Base-by-base conservation (phyloP, 2,888 invertebrate genomes). In the Steinernema carpocapsae region DNA sequence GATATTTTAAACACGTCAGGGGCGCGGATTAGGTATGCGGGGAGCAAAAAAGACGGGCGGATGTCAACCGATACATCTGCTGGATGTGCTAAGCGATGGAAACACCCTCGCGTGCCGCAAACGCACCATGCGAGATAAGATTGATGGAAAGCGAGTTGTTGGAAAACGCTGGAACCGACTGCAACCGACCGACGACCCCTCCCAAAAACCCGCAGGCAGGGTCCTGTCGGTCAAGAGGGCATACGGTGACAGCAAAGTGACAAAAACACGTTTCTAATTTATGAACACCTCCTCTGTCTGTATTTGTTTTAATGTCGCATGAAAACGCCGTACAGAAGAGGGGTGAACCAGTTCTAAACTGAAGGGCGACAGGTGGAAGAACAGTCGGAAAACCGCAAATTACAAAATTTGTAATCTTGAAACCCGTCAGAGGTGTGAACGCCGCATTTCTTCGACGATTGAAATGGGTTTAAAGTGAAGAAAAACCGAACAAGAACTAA, bases 81-180 rank as follows among this genome's bases (percentile, higher is more conserved):
- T 64, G 64, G 29, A 64, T 17, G 64, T 29, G 64, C 29, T 64
- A 64, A 32, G 29, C 64, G 64, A 64, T 64, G 26, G 64, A 64
- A 64, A 64, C 64, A 64, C 64, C 64, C 64, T 64, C 64, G 64
- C 64, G 64, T 64, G 64, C 64, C 64, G 29, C 64, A 64, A 29
- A 26, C 26, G 64, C 64, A 64, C 64, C 64, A 64, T 64, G 64
- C 64, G n/a, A 64, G 64, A 37, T 37, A 64, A 64, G 64, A 64
- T 64, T 26, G 64, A 64, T 64, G 64, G 64, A 29, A 1, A 64
- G 29, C 64, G 29, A 64, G 64, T 64, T 64, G 3, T 37, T 37
- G 4, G 10, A 26, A 32, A 64, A 32, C 29, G 29, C 64, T 64
- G 17, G 64, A 64, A 64, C 64, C 37, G 37, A 37, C 37, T 37